phyloP scores from a whole-genome alignment of 37 sponge, comb jelly and placozoan species.

The Cladorhizidae sp. region DNA sequence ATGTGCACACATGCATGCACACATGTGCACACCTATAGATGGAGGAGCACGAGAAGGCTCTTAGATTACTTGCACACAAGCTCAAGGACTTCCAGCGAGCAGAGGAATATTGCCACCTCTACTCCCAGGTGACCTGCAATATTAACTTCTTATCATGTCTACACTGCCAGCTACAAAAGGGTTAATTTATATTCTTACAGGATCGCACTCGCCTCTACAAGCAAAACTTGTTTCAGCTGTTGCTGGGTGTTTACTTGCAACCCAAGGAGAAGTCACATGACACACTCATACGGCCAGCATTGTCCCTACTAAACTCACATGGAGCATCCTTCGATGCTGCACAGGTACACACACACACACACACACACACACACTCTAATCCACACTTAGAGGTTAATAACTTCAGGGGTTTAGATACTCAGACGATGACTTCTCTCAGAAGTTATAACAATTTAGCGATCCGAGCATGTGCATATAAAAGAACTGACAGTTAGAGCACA shows the following conservation, averaged over 20 bases:
- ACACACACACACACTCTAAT: too few species aligned
- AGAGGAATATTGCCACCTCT: slow-evolving; percentile 49
- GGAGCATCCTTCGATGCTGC: slow-evolving; percentile 76
- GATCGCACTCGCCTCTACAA: slow-evolving; percentile 48
- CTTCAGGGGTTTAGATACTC: too few species aligned
- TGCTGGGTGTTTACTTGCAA: slow-evolving; percentile 65
- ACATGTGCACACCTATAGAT: slow-evolving; percentile 23
- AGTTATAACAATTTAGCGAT: too few species aligned
- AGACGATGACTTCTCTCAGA: too few species aligned
- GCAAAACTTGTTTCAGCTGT: slow-evolving; percentile 65
- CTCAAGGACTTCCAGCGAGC: slow-evolving; percentile 59
- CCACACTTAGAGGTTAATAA: too few species aligned
- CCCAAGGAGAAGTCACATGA: slow-evolving; percentile 57
- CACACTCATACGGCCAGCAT: slow-evolving; percentile 54
- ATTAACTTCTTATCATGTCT: not conserved
- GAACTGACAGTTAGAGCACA: too few species aligned
- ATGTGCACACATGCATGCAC: not conserved
- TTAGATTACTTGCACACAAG: slow-evolving; percentile 60
- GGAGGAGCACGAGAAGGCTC: slow-evolving; percentile 85
- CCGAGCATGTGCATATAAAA: too few species aligned
- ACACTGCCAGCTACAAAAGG: not conserved
- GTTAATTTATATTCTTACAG: slow-evolving; percentile 1
- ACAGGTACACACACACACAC: slow-evolving; percentile 50
- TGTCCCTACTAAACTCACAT: slow-evolving; percentile 75
- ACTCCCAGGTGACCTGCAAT: slow-evolving; percentile 48